Base-by-base conservation (phyloP, 2,888 invertebrate species). In the Ochlodes sylvanus region DNA sequence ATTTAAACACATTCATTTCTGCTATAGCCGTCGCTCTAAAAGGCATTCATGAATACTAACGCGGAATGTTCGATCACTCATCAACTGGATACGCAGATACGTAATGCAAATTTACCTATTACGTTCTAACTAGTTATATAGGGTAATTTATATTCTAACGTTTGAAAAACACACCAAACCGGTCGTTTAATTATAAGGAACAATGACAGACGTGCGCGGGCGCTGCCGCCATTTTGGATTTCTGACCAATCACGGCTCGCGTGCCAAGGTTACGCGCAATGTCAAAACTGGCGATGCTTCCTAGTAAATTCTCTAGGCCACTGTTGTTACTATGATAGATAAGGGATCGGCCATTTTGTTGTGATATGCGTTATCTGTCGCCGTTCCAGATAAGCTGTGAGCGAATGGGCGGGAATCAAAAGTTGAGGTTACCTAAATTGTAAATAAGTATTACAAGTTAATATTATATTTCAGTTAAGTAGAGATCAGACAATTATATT, bases 131-230 rank as follows among this genome's bases (percentile, higher is more conserved):
- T 41, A 66, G n/a, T 32, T 55, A 67, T 66, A 63, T 66, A 58
- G 12, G 7, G 52, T 61, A 72, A 72, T 74, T 73, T 57, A 69
- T 69, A 72, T 73, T 71, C 69, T 71, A 72, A 70, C 74, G 72
- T 76, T 76, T 76, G 74, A 77, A 76, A 76, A 76, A 75, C 73
- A 77, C 79, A 86, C 86, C 72, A 89, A 92, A 91, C 91, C 86
- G 83, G 88, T 89, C 84, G 82, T 86, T 83, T 90, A 91, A 92
- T 92, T 89, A 88, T 79, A 76, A 82, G 84, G 87, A 86, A 90
- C 90, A 91, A 91, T 89, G 88, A 85, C 81, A 82, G 77, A 70
- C 42, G 68, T 5, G 88, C 87, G 89, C 83, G 76, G 76, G 83
- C 85, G 86, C 78, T 42, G 75, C 74, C 79, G 92, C 92, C 92